Evolutionary conservation across 2,113 vertebrate genomes (phyloP).

Genomic region (Chauna torquata): DNA sequence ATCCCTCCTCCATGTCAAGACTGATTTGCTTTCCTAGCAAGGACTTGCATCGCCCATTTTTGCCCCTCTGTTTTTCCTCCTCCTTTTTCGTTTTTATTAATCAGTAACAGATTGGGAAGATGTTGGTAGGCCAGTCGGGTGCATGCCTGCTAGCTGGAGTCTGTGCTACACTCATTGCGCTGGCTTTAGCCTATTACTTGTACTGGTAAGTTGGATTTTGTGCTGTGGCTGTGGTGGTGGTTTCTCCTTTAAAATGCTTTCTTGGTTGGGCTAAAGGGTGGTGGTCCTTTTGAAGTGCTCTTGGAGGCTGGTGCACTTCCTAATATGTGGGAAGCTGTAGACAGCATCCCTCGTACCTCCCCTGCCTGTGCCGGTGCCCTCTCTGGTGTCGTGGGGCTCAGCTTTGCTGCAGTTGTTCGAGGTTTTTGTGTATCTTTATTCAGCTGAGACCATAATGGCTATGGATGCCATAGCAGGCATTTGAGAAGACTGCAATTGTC

Average conservation of each 20-base stretch:
- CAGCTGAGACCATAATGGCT: neutral
- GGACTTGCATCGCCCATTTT: neutral
- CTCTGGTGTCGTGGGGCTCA: rapidly evolving
- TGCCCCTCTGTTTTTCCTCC: neutral
- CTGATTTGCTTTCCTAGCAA: neutral
- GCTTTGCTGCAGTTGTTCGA: neutral
- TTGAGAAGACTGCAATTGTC: neutral
- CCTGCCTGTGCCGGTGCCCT: neutral
- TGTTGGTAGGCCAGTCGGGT: constrained; percentile 69
- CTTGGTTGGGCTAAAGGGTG: neutral
- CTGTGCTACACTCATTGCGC: constrained; percentile 60
- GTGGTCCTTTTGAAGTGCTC: neutral
- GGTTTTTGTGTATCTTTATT: neutral
- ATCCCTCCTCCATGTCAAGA: constrained; percentile 50
- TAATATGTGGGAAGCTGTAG: neutral
- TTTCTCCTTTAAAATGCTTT: neutral
- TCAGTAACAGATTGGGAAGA: constrained; percentile 31
- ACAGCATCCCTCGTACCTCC: neutral
- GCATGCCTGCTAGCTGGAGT: constrained; percentile 77
- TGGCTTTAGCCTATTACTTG: constrained; percentile 80
- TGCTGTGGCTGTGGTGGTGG: rapidly evolving
- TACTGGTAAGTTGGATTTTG: constrained; percentile 78
- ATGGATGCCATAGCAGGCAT: rapidly evolving
- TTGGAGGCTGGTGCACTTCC: neutral
- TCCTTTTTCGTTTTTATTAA: neutral